A percentile compares a stretch with the other conserved stretches of the same genome.
Evolutionary conservation across 1,140 invertebrate genomes (phyloP).

Genomic region (Idris sp.): DNA sequence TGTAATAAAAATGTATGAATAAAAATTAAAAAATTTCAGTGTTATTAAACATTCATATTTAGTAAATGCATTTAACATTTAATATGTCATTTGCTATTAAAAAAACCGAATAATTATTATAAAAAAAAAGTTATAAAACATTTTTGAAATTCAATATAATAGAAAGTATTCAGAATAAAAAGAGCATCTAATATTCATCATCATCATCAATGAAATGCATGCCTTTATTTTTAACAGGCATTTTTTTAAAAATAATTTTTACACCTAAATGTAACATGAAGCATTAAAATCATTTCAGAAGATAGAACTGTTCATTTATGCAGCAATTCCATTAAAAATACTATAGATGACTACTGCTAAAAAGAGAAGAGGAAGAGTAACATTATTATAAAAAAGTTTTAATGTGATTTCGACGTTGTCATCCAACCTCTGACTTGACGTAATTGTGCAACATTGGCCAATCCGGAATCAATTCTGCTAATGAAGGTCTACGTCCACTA

Average conservation of each 20-base stretch:
- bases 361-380: constrained; percentile 14
- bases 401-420: constrained; percentile 43
- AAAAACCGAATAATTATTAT: too few species aligned
- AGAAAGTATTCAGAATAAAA: too few species aligned
- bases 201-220: too few species aligned
- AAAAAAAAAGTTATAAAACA: too few species aligned
- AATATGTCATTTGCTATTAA: too few species aligned
- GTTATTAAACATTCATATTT: too few species aligned
- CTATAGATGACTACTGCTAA: constrained; percentile 24
- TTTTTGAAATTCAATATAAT: too few species aligned
- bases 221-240: constrained; percentile 7
- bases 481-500: constrained; percentile 88
- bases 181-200: too few species aligned
- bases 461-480: constrained; percentile 96
- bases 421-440: constrained; percentile 86
- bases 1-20: too few species aligned
- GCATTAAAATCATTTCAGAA: constrained; percentile 12
- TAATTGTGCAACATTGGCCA: constrained; percentile 95
- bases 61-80: too few species aligned
- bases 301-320: constrained; percentile 6
- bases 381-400: constrained; percentile 23
- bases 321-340: constrained; percentile 25
- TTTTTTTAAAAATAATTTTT: background rate
- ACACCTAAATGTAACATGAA: constrained; percentile 23
- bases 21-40: too few species aligned